Conservation (phyloP, 2,888 invertebrate genomes). For the Lasioglossum malachurum region DNA sequence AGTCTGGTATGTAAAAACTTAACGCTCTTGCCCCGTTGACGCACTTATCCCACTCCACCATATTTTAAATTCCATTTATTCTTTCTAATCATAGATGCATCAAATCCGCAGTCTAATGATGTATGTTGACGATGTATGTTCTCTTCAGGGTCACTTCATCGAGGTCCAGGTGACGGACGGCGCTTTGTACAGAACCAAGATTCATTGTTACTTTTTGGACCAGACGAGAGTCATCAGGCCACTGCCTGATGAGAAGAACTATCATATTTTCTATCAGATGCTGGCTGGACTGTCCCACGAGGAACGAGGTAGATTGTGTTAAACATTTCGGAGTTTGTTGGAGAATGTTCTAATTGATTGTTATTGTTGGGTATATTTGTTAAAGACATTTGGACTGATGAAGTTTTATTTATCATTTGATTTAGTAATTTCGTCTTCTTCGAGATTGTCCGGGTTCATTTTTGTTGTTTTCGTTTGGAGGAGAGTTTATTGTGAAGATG, state of each 20-base stretch:
- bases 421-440: not conserved
- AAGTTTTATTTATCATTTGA: not conserved
- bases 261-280: slow-evolving; percentile 99
- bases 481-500: too few relatives aligned
- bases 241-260: slow-evolving; percentile 95
- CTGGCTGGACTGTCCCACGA: slow-evolving; percentile 94
- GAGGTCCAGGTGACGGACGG: slow-evolving; percentile 98
- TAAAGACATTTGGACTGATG: not conserved
- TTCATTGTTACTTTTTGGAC: slow-evolving; percentile 98
- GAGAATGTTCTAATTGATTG: not conserved
- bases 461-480: not conserved
- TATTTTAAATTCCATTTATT: not conserved
- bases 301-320: slow-evolving; percentile 87
- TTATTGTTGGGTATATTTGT: not conserved
- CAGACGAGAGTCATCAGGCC: slow-evolving; percentile 96
- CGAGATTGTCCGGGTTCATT: not conserved
- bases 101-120: not conserved
- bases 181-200: slow-evolving; percentile 96
- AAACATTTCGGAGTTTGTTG: not conserved
- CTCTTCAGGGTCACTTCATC: slow-evolving; percentile 94
- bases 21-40: too few relatives aligned
- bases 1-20: too few relatives aligned
- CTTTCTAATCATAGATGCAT: not conserved
- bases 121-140: not conserved
- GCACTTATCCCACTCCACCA: too few relatives aligned